Evolutionary conservation across 2,113 vertebrate genomes (phyloP), one percentile per base, ranked within the genome.

Genomic region (Aramus guarauna): DNA sequence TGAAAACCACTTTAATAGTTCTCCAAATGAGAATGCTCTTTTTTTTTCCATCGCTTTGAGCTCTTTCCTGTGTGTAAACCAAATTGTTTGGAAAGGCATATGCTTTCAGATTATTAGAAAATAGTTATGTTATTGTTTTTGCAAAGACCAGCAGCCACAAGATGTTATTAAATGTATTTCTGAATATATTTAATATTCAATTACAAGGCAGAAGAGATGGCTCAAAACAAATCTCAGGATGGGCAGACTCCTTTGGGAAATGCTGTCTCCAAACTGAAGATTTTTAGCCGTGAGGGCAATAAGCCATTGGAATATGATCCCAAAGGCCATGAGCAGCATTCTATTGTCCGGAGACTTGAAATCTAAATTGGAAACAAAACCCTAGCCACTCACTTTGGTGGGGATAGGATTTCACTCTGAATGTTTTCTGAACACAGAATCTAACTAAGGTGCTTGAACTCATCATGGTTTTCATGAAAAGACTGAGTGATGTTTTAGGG

Each of bases 101-200:
- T 74, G 67, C 91, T 88, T 91, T 91, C 58, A 76, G 69, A 82
- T 79, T 91, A 88, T 91, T 91, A 88, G 67, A 91, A 96, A 97
- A 92, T 69, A 76, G 71, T 66, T 87, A 66, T 5, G 9, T 96
- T 85, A 91, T 66, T 95, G 83, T 78, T 91, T 94, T 90, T 91
- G 56, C 62, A 85, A 81, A 85, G 74, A 91, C 69, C 36, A 92
- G 55, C 62, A 92, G 53, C 79, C 73, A 89, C 64, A 72, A 92
- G 72, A 94, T 75, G 48, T 72, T 95, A 89, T 87, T 95, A 73
- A 87, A 95, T 76, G 29, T 41, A 91, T 94, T 95, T 92, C 80
- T 88, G 66, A 95, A 92, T 76, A 66, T 59, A 90, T 71, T 91
- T 91, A 92, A 37, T 90, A 64, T 69, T 88, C 81, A 89, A 80